These are phyloP conservation scores for Chouioia cunea DNA, from an alignment of 2,888 invertebrate genomes.

Conservation along the genomic window DNA sequence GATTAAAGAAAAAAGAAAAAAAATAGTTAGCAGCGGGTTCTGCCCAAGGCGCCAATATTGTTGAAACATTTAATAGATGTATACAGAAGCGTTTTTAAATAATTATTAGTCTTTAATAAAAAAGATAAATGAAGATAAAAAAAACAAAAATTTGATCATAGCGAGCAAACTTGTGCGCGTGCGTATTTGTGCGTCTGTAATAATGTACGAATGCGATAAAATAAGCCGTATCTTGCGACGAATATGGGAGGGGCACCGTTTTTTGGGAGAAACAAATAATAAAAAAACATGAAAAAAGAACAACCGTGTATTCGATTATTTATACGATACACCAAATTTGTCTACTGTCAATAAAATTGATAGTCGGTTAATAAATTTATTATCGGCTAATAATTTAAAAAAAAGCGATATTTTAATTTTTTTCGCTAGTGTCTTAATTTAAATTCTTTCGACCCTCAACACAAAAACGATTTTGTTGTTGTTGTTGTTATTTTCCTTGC, in stretches of 20 bases:
- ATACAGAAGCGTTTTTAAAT: constrained; percentile 58
- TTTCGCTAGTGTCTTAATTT: neutral
- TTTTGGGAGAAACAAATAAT: neutral
- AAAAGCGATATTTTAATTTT: neutral
- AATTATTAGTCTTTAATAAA: constrained; percentile 53
- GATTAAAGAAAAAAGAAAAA: constrained; percentile 22
- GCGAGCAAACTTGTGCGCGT: constrained; percentile 5
- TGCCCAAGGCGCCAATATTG: constrained; percentile 58
- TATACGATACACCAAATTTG: constrained; percentile 49
- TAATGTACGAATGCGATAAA: constrained; percentile 5
- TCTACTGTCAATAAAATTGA: constrained; percentile 49
- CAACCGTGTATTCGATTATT: constrained; percentile 47
- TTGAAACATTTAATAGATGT: constrained; percentile 62
- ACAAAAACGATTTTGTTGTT: neutral
- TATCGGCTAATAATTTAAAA: constrained; percentile 44
- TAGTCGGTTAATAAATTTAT: constrained; percentile 51
- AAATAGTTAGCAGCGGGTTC: constrained; percentile 55
- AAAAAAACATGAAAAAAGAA: constrained; percentile 18
- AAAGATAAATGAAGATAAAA: constrained; percentile 31
- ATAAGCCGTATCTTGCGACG: constrained; percentile 39
- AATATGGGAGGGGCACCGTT: constrained; percentile 4
- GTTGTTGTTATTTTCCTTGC: neutral
- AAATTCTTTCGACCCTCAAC: constrained; percentile 5
- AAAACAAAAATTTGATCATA: neutral
- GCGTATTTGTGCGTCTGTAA: constrained; percentile 37